A percentile compares a stretch with the other conserved stretches of the same genome.
phyloP scores from a whole-genome alignment of 2,888 invertebrate genomes.

The Xiphydria camelus region DNA sequence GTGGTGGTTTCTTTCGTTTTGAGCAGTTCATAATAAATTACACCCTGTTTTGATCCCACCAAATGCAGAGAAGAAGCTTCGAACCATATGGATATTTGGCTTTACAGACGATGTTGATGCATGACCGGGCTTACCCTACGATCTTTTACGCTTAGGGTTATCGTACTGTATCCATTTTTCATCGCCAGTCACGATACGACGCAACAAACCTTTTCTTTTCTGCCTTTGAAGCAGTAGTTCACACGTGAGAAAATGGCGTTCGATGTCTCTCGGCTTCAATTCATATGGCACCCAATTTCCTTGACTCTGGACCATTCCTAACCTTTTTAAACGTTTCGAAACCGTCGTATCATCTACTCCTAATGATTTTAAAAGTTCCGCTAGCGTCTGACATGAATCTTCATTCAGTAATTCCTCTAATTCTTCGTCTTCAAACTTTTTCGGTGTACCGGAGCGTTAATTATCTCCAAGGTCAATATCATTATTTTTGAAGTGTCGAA shows the following conservation, averaged over 20 bases:
- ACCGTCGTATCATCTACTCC: conserved; percentile 15
- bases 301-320: conserved; percentile 11
- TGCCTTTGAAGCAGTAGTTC: conserved; percentile 10
- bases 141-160: neutral
- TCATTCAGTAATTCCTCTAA: conserved; percentile 22
- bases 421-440: conserved; percentile 20
- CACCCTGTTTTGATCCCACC: neutral
- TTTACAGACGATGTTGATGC: conserved; percentile 5
- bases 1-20: conserved; percentile 14
- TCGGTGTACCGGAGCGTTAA: conserved; percentile 10
- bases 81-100: conserved; percentile 7
- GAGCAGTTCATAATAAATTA: conserved; percentile 15
- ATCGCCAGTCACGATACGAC: conserved; percentile 10
- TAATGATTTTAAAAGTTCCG: conserved; percentile 18
- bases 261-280: conserved; percentile 4
- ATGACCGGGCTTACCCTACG: conserved; percentile 2
- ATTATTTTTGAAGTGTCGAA: conserved; percentile 20
- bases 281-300: conserved; percentile 8
- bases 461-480: conserved; percentile 23
- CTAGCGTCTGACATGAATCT: conserved; percentile 21
- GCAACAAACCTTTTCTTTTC: conserved; percentile 11
- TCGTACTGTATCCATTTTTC: conserved; percentile 7
- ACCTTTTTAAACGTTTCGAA: conserved; percentile 12
- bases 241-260: conserved; percentile 4
- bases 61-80: conserved; percentile 7